These are phyloP conservation scores for Eulemur albifrons DNA, from an alignment of 2,797 vertebrate species.

Conservation along the genomic window DNA sequence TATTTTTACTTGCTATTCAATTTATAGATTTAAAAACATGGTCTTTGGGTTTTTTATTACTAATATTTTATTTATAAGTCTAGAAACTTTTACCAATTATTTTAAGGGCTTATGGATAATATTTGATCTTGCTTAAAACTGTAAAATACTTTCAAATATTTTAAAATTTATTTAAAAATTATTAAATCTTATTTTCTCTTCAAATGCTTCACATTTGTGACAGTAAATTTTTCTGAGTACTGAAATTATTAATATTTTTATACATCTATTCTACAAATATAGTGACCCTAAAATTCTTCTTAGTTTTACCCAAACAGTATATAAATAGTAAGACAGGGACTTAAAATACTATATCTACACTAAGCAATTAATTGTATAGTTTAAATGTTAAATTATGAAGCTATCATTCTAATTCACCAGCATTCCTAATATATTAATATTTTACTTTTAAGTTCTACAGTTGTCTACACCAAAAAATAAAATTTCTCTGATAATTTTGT, in stretches of 20 bases:
- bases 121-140: neutral
- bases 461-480: neutral
- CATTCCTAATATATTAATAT: neutral
- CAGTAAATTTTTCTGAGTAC: neutral
- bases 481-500: neutral
- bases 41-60: neutral
- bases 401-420: neutral
- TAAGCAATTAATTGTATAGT: neutral
- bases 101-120: neutral
- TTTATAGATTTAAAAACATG: neutral
- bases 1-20: neutral
- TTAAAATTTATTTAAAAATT: neutral
- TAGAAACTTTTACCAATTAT: neutral
- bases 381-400: constrained; percentile 3
- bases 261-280: neutral
- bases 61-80: neutral
- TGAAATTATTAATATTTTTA: neutral
- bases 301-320: neutral
- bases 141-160: neutral
- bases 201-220: neutral
- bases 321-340: neutral
- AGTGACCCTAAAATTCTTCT: neutral
- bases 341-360: neutral
- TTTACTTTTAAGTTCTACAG: neutral
- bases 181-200: neutral